phyloP scores from a whole-genome alignment of 2,797 vertebrate genomes.

The Pipistrellus pygmaeus region DNA sequence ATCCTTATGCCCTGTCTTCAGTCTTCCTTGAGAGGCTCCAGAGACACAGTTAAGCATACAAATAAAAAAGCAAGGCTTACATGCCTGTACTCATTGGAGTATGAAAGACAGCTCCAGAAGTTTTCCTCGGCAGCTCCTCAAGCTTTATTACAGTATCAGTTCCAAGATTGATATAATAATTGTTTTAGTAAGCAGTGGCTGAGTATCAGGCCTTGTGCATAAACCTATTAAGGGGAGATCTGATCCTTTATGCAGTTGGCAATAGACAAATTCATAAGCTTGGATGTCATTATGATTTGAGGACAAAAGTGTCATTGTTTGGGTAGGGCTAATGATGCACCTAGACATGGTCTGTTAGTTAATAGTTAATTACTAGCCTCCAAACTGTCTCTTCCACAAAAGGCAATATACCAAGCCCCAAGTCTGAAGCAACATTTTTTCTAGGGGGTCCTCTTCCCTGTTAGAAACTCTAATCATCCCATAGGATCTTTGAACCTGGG shows the following conservation, averaged over 20 bases:
- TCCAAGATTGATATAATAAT: background rate
- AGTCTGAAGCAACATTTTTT: background rate
- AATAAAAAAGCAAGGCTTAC: background rate
- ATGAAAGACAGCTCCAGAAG: background rate
- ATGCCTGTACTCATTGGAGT: background rate
- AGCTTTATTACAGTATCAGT: background rate
- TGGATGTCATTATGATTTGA: background rate
- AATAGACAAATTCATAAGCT: background rate
- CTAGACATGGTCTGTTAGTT: background rate
- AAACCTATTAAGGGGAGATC: background rate
- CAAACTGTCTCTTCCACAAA: background rate
- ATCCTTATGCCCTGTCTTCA: background rate
- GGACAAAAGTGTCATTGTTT: background rate
- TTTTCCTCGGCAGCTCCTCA: background rate
- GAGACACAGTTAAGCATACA: background rate
- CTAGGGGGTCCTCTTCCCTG: background rate
- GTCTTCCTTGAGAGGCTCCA: background rate
- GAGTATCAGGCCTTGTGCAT: background rate
- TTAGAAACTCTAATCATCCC: background rate
- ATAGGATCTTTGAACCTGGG: background rate
- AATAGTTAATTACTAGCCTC: background rate
- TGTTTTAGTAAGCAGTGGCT: background rate
- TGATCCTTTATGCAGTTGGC: background rate
- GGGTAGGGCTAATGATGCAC: background rate
- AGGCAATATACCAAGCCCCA: background rate